Evolutionary conservation across 37 sponge, comb jelly and placozoan species (phyloP), one percentile per base, ranked within the genome.

Genomic region (Spongilla lacustris): DNA sequence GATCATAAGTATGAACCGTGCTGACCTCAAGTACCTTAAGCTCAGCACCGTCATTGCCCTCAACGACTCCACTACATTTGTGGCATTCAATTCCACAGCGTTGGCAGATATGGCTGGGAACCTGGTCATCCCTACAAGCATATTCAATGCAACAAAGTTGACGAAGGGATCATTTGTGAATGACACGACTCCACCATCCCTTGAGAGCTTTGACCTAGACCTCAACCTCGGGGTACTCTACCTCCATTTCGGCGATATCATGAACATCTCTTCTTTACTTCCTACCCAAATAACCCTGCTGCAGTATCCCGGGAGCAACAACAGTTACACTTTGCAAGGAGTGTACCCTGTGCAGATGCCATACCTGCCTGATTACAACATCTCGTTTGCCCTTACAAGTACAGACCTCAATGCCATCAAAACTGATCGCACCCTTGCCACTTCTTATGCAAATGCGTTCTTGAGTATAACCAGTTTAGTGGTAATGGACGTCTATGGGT

Each of bases 241-340:
- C 10, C 83, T 97, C 24, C 81, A 87, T 50, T 97, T 97, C 75
- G 82, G 77, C 83, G 97, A 97, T 80, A 91, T 91, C 37, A 86
- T 97, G 79, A 89, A 89, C 41, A 68, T 79, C 10, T 84, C 86
- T 36, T 79, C 91, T 24, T 50, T 92, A 2, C 25, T 85, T 0
- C 89, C 97, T 22, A 77, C 66, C 13, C 67, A 81, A 37, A 71
- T 92, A 26, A 78, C 85, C 14, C 84, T 97, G 23, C 50, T 69
- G 2, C 78, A 83, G 14, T 73, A 14, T 35, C 75, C 79, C 10
- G 80, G 66, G 73, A 79, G 86, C 68, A 92, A 92, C 67, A 78
- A 81, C 66, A 82, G 93, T 10, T 86, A 92, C 78, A 76, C 68
- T 37, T 78, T 92, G 50, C 66, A 33, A 36, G 90, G 90, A n/a